These are phyloP conservation scores for Horisme vitalbata DNA, from an alignment of 2,888 invertebrate species.

Conservation along the genomic window DNA sequence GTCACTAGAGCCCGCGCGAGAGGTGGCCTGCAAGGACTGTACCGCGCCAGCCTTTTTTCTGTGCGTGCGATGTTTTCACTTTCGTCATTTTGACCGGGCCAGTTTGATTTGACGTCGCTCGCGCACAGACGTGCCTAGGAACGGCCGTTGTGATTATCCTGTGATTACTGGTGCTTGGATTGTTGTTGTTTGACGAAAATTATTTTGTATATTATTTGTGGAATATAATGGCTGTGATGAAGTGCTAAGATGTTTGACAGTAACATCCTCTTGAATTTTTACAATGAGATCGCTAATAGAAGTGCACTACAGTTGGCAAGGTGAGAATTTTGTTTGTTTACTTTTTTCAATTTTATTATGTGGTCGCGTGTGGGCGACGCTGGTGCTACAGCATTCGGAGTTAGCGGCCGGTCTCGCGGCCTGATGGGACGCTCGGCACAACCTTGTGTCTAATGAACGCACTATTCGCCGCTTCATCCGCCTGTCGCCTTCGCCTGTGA, in stretches of 20 bases:
- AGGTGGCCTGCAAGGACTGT: constrained; percentile 81
- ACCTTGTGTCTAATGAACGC: constrained; percentile 81
- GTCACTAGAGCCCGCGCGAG: constrained; percentile 80
- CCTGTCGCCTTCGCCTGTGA: constrained; percentile 79
- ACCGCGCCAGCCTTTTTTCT: constrained; percentile 79
- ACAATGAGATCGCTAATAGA: constrained; percentile 81
- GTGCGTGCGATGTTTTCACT: constrained; percentile 83
- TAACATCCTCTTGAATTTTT: constrained; percentile 76
- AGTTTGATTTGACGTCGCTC: constrained; percentile 81
- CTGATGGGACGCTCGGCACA: constrained; percentile 64
- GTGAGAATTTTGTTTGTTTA: constrained; percentile 74
- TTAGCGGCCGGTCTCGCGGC: constrained; percentile 36
- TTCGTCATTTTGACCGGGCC: constrained; percentile 83
- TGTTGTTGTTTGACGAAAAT: constrained; percentile 66
- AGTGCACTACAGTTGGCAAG: constrained; percentile 82
- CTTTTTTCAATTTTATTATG: constrained; percentile 55
- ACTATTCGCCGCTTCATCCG: constrained; percentile 73
- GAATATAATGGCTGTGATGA: constrained; percentile 78
- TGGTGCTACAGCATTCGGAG: constrained; percentile 26
- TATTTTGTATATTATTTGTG: constrained; percentile 54
- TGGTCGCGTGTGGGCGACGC: constrained; percentile 44
- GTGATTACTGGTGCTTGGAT: constrained; percentile 77
- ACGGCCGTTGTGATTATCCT: constrained; percentile 75
- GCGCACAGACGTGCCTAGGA: constrained; percentile 80
- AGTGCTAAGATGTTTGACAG: constrained; percentile 81